Evolutionary conservation across 53 echinoderm and acorn worm species (phyloP).

Genomic region (Arbacia lixula): DNA sequence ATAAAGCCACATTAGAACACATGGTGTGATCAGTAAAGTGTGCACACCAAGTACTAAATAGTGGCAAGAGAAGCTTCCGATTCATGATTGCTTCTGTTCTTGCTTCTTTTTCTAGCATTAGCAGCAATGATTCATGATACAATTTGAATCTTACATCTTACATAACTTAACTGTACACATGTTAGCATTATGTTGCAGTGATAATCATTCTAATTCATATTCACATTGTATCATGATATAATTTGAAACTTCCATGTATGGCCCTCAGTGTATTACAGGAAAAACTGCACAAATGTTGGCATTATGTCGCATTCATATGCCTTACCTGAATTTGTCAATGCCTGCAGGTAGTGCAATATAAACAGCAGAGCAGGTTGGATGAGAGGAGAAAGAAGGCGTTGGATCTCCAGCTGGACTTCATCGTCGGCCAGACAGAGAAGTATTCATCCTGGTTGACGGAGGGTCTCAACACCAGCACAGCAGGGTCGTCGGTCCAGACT

Average conservation of each 20-base stretch:
- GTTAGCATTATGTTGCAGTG: not conserved
- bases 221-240: too few species aligned
- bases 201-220: too few species aligned
- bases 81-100: slow-evolving; percentile 66
- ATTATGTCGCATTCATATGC: not conserved
- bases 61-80: slow-evolving; percentile 38
- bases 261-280: too few species aligned
- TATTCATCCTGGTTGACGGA: slow-evolving; percentile 96
- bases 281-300: not conserved
- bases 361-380: slow-evolving; percentile 95
- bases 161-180: too few species aligned
- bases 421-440: slow-evolving; percentile 98
- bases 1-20: slow-evolving; percentile 1
- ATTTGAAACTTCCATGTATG: too few species aligned
- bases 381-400: slow-evolving; percentile 87
- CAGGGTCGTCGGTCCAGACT: slow-evolving; percentile 74
- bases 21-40: slow-evolving; percentile 8
- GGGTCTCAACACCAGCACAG: slow-evolving; percentile 80
- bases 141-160: too few species aligned
- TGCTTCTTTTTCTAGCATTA: slow-evolving; percentile 38
- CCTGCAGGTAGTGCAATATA: slow-evolving; percentile 95
- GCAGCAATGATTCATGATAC: slow-evolving; percentile 65
- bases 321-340: not conserved
- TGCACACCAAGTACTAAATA: not conserved
- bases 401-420: slow-evolving; percentile 94